Base-by-base conservation (phyloP, 2,797 vertebrate genomes). In the Anguilla obscura region DNA sequence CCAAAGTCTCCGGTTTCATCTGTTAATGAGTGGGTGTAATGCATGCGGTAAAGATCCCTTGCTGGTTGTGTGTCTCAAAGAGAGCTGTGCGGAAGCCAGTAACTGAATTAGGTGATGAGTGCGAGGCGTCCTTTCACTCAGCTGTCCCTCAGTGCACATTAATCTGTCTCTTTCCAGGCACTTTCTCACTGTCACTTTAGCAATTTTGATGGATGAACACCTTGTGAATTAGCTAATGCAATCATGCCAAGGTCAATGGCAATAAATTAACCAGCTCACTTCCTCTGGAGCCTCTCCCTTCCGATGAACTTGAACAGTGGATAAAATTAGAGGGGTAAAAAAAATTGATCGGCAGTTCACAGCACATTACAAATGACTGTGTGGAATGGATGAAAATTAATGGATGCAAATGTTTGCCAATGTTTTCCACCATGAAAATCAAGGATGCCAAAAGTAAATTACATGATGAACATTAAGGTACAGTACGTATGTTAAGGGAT, bases 191-290 rank as follows among this genome's bases (percentile, higher is more conserved):
- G 87, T 85, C 69, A 63, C 60, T 27, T 74, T 30, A 84, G 63
- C 84, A 58, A 79, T 33, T 71, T 80, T 88, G 45, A 80, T 1
- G 21, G 87, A 88, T 50, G 87, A 21, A 85, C 24, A 54, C 14
- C 21, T 30, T 63, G 84, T 76, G 69, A 88, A 88, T 45, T 88
- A 76, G 52, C 63, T 84, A 85, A 85, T 60, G 30, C 52, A 63
- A 74, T 88, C 69, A 50, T 60, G 87, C 66, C 74, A 60, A 85
- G 84, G 36, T 60, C 48, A 85, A 58, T 33, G 16, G 66, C 10
- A 80, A 60, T 84, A 69, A 80, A 88, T 88, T 56, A 88, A 66
- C 50, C 48, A 74, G 36, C 48, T 87, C 63, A 4, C 80, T 69
- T 60, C 60, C 60, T n/a, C 60, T 50, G 27, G 80, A 54, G 45